phyloP scores from a whole-genome alignment of 2,888 invertebrate species.

The Hesperia comma region DNA sequence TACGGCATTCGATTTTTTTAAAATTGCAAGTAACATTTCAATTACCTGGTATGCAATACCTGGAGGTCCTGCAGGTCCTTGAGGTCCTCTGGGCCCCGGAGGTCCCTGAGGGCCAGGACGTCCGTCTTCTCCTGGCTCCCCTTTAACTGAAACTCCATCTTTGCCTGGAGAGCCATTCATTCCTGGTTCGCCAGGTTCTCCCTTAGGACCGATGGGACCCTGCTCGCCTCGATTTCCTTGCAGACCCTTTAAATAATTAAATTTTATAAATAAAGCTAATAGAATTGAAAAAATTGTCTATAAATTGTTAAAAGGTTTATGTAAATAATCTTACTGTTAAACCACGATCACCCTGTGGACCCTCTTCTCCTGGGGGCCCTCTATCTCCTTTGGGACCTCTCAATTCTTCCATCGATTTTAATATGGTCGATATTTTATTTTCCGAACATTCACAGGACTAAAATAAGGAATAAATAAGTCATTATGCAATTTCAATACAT shows the following conservation, averaged over 20 bases:
- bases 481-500: too few species aligned
- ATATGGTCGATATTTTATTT: slow-evolving; percentile 54
- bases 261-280: too few species aligned
- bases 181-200: slow-evolving; percentile 86
- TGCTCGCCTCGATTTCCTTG: slow-evolving; percentile 86
- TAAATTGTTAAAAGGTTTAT: not conserved
- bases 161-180: slow-evolving; percentile 82
- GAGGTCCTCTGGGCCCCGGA: slow-evolving; percentile 71
- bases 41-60: not conserved
- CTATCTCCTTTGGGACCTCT: slow-evolving; percentile 82
- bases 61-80: not conserved
- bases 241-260: slow-evolving; percentile 80
- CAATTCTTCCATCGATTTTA: slow-evolving; percentile 62
- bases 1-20: too few species aligned
- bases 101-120: slow-evolving; percentile 85
- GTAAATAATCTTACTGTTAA: slow-evolving; percentile 65
- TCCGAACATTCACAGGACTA: slow-evolving; percentile 67
- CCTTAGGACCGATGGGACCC: slow-evolving; percentile 84
- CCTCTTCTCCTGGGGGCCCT: slow-evolving; percentile 73
- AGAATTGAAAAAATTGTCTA: too few species aligned
- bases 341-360: slow-evolving; percentile 53
- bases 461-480: slow-evolving; percentile 52
- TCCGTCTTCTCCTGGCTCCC: slow-evolving; percentile 88
- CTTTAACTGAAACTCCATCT: slow-evolving; percentile 84
- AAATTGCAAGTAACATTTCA: not conserved